A percentile compares a stretch with the other conserved stretches of the same genome.
Evolutionary conservation across 2,888 invertebrate genomes (phyloP).

Genomic region (Melangyna quadrimaculata): DNA sequence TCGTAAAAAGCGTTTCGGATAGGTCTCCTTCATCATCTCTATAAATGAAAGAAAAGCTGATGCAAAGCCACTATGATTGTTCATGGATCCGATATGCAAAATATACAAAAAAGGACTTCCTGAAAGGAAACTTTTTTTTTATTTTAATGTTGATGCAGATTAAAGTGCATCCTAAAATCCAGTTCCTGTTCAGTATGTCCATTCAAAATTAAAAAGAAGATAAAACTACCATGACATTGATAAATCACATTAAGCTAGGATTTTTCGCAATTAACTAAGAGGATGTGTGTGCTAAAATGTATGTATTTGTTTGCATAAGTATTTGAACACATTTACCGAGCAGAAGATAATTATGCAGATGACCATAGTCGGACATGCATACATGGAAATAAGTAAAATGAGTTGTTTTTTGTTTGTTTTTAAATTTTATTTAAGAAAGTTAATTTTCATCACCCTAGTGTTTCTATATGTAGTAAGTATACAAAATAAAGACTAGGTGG

Average conservation of each 20-base stretch:
- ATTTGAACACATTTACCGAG: not conserved
- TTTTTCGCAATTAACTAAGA: constrained; percentile 46
- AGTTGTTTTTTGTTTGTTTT: constrained; percentile 1
- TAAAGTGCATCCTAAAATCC: constrained; percentile 36
- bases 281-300: not conserved
- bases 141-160: constrained; percentile 36
- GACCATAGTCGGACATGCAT: not conserved
- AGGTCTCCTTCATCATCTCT: not conserved
- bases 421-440: not conserved
- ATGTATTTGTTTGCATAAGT: not conserved
- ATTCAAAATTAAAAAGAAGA: not conserved
- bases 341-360: constrained; percentile 7
- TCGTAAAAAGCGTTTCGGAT: not conserved
- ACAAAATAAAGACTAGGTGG: not conserved
- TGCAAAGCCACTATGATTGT: not conserved
- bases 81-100: constrained; percentile 15
- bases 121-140: constrained; percentile 5
- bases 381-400: not conserved
- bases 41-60: not conserved
- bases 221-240: constrained; percentile 43
- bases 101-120: constrained; percentile 38
- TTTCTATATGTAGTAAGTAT: too few species aligned
- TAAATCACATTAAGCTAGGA: constrained; percentile 45
- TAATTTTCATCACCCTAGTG: constrained; percentile 5
- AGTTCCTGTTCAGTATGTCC: not conserved